Base-by-base conservation (phyloP, 2,113 vertebrate species). In the Perognathus longimembris region DNA sequence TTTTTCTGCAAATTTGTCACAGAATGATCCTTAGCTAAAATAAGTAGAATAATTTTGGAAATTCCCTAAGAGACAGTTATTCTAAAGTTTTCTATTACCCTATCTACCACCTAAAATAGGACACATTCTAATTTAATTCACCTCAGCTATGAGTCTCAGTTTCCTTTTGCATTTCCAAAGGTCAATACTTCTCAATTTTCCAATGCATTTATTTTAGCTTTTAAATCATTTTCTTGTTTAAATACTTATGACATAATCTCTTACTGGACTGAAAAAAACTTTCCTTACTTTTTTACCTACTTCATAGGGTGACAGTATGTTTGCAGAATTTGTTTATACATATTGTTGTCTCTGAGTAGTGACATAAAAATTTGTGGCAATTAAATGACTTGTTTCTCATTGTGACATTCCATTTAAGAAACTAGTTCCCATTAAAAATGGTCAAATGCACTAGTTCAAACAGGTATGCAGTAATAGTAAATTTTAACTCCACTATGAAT, bases 1-100 rank as follows among this genome's bases (percentile, higher is more conserved):
- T 96, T 95, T 0, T 96, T 95, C 95, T 96, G 96, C 97, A 83
- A 97, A 76, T 93, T 77, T 85, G 32, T 91, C 95, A 92, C 94
- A 95, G 95, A 96, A 57, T 67, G 45, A 59, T 88, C 32, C 69
- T 94, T 95, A 95, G 88, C 32, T 85, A 85, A 95, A 95, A 89
- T 61, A 94, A 89, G 17, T 81, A 89, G 42, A 90, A 76, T 75
- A 92, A 40, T 95, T 93, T 95, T 77, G 88, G 89, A 92, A 89
- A 91, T 81, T 86, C 91, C 94, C 87, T 84, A 38, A 82, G 54
- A 89, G 26, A 77, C 89, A 94, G 67, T 5, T 96, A 69, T 87
- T 89, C 74, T 64, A 70, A 91, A 95, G 92, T 94, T 83, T 90
- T 90, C 30, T 79, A 17, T 95, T 88, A 79, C 36, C 54, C 70